Evolutionary conservation across 1,140 invertebrate genomes (phyloP), one percentile per base, ranked within the genome.

Genomic region (Nymphalis io): DNA sequence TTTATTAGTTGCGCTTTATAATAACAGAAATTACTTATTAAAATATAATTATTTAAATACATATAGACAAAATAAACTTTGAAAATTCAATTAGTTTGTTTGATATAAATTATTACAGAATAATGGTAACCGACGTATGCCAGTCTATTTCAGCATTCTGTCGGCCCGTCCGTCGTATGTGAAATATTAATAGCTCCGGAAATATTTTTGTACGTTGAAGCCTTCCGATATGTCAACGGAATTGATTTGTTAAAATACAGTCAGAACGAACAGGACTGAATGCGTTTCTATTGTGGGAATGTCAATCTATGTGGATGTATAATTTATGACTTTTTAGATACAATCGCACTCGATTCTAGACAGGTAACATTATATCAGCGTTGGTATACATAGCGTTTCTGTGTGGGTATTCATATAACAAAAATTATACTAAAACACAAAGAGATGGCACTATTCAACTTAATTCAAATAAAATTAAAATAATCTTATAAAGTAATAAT

Each of bases 201-300:
- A 57, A 68, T 79, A 70, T 76, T 75, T 74, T 67, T 62, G 68
- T 55, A 18, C 61, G 61, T 70, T 11, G 57, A 60, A 67, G 64
- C 64, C 64, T 67, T n/a, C 64, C 61, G 20, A 64, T 70, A 44
- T 18, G 62, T 70, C 68, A 66, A 38, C 69, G 58, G 69, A 60
- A 66, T 71, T 71, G 69, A 66, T 71, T 71, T 67, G 62, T 65
- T 58, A 48, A 59, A 70, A 44, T 46, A 42, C 42, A 21, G n/a
- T 46, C 51, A 16, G 10, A 18, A 13, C 48, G 33, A 40, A 33
- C 27, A 38, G 57, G 60, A 61, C 55, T 20, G 66, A 39, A 61
- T 51, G 67, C 23, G 40, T 8, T 69, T 62, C 44, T 59, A 42
- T 51, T 60, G 66, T 55, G 16, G n/a, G 21, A 42, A 61, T 38